These are phyloP conservation scores for Intellagama lesueurii DNA, from an alignment of 2,797 vertebrate species.

Conservation along the genomic window DNA sequence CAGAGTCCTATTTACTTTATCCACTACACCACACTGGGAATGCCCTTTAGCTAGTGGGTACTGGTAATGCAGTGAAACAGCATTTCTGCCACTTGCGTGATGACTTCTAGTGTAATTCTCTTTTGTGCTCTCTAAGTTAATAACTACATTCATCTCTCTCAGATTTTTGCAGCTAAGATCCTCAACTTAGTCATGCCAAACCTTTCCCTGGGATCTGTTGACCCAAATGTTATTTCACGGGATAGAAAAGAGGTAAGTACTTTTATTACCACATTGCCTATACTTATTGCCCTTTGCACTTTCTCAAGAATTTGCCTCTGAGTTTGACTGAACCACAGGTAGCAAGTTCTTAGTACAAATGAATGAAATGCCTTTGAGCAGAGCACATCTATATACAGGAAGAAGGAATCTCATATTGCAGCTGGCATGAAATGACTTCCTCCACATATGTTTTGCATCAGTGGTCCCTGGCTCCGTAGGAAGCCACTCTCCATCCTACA, in stretches of 20 bases:
- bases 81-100: constrained; percentile 39
- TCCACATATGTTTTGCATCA: not conserved
- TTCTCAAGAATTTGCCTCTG: not conserved
- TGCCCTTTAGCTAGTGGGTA: not conserved
- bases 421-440: not conserved
- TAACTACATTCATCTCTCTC: constrained; percentile 50
- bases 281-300: not conserved
- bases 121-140: constrained; percentile 30
- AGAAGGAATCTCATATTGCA: not conserved
- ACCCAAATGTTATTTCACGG: constrained; percentile 89
- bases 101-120: not conserved
- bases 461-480: no score
- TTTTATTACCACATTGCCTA: not conserved
- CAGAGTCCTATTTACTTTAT: no score
- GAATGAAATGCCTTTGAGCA: not conserved
- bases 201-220: constrained; percentile 87
- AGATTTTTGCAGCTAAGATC: constrained; percentile 93
- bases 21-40: no score
- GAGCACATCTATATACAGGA: not conserved
- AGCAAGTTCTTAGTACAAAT: not conserved
- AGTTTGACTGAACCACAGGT: not conserved
- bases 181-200: constrained; percentile 91
- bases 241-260: constrained; percentile 89
- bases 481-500: no score
- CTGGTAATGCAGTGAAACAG: not conserved